Conservation (phyloP, 2,888 invertebrate species). For the Augochlorella aurata region DNA sequence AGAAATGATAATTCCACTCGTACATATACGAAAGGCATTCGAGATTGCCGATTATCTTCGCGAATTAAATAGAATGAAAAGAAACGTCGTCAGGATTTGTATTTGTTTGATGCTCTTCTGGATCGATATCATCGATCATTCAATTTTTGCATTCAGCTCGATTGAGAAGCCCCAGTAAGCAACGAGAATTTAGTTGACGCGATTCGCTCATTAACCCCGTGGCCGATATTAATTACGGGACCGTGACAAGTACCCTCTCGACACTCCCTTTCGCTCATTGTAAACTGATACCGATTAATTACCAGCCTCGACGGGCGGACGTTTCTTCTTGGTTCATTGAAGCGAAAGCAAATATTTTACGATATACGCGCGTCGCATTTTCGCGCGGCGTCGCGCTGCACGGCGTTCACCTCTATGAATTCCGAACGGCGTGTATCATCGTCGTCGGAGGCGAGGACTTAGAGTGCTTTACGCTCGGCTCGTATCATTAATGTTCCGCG, state of each 20-base stretch:
- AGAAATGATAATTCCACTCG: no score
- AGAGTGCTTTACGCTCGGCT: not conserved
- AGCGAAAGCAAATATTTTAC: constrained; percentile 30
- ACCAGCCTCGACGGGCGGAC: constrained; percentile 44
- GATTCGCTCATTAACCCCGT: constrained; percentile 8
- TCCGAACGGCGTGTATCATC: constrained; percentile 12
- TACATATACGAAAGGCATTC: no score
- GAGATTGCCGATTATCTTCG: not conserved
- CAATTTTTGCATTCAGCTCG: not conserved
- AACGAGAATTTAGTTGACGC: not conserved
- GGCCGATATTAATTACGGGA: constrained; percentile 26
- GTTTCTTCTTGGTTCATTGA: constrained; percentile 34
- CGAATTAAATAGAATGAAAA: not conserved
- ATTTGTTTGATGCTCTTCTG: not conserved
- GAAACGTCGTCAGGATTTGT: not conserved
- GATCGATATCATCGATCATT: not conserved
- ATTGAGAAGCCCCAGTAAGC: not conserved
- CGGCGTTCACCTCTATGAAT: constrained; percentile 11
- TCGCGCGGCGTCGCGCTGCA: not conserved
- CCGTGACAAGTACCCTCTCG: constrained; percentile 38
- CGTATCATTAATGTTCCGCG: constrained; percentile 26
- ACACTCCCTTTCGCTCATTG: constrained; percentile 53
- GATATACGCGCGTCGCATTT: constrained; percentile 1
- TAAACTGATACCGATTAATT: constrained; percentile 60
- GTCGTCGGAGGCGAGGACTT: not conserved